These are phyloP conservation scores for Diploscapter pachys DNA, from an alignment of 1,140 invertebrate species.

Conservation along the genomic window DNA sequence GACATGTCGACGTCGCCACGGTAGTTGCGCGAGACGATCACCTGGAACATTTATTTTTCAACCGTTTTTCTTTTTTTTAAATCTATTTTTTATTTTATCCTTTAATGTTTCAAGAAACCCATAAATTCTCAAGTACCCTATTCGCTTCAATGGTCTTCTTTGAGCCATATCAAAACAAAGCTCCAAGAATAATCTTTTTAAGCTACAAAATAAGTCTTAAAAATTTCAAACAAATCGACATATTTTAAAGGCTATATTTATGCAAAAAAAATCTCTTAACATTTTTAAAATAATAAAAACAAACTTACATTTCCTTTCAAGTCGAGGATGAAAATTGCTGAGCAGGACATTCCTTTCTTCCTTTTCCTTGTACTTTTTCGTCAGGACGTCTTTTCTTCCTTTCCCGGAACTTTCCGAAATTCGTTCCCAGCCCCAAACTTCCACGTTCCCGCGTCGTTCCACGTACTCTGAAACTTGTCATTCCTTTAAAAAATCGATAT, in stretches of 20 bases:
- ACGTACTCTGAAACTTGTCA: no score
- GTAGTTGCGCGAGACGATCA: conserved; percentile 92
- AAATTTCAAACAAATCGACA: no score
- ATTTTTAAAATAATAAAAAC: conserved; percentile 1
- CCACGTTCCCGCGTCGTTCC: no score
- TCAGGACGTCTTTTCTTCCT: no score
- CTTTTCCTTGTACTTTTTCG: no score
- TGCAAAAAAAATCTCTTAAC: neutral
- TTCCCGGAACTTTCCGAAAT: no score
- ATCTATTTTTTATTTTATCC: neutral
- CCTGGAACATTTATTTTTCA: conserved; percentile 37
- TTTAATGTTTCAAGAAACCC: neutral
- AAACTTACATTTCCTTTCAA: conserved; percentile 82
- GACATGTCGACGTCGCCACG: conserved; percentile 93
- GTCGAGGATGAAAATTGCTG: conserved; percentile 90
- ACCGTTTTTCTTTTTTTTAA: neutral
- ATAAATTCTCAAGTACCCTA: conserved; percentile 1
- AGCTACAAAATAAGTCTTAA: neutral
- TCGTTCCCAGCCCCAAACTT: no score
- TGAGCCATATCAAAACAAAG: neutral
- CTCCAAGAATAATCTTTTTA: neutral
- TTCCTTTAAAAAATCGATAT: no score
- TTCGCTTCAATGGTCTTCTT: neutral
- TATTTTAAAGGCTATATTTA: no score
- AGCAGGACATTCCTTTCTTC: conserved; percentile 62